These are phyloP conservation scores for Chlorodrepanis virens DNA, from an alignment of 2,113 vertebrate genomes.

Conservation along the genomic window DNA sequence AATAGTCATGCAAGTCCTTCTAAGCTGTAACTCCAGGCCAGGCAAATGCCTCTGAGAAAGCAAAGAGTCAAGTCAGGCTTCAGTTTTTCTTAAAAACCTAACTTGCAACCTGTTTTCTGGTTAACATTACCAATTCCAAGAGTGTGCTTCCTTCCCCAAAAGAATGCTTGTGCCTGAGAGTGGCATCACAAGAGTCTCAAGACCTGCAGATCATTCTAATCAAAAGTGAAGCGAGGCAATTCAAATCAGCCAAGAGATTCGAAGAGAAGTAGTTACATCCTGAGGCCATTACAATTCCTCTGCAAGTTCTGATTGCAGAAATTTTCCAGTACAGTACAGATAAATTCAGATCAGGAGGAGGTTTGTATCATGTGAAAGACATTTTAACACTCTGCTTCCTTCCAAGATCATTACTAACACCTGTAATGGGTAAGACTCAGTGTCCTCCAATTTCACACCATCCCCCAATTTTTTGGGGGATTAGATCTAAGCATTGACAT, in stretches of 20 bases:
- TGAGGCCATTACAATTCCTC: conserved; percentile 12
- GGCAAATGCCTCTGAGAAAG: not conserved
- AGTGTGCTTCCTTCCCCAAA: not conserved
- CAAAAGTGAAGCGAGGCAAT: not conserved
- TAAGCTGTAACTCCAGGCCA: not conserved
- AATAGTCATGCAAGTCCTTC: not conserved
- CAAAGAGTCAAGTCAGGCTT: not conserved
- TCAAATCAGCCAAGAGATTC: not conserved
- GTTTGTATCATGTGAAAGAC: not conserved
- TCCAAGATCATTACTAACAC: not conserved
- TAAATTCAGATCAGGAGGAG: not conserved
- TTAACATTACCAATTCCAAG: not conserved
- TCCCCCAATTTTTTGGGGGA: not conserved
- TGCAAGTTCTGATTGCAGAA: not conserved
- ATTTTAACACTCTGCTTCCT: not conserved
- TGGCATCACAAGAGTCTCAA: not conserved
- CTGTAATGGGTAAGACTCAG: not conserved
- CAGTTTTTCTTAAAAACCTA: not conserved
- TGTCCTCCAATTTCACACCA: not conserved
- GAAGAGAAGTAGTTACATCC: not conserved
- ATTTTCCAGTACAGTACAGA: not conserved
- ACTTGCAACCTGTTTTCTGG: not conserved
- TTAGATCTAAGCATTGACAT: not conserved
- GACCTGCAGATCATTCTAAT: not conserved
- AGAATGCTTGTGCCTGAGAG: not conserved